Percentiles rank a stretch among this genome's conserved stretches.
Evolutionary conservation across 2,888 invertebrate genomes (phyloP).

Genomic region (Amblyjoppa proteus): DNA sequence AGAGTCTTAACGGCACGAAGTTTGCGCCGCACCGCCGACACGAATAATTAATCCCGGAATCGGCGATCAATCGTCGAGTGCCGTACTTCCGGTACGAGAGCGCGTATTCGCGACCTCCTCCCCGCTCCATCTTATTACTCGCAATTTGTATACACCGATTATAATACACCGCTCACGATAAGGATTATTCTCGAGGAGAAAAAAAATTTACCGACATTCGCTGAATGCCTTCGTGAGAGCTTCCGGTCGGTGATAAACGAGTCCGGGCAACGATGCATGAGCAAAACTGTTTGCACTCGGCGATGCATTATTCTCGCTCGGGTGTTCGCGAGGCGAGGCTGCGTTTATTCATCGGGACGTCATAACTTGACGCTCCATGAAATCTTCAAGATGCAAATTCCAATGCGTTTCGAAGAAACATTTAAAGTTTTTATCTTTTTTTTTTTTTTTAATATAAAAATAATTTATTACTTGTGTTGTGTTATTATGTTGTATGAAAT

Average conservation of each 20-base stretch:
- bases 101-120: constrained; percentile 20
- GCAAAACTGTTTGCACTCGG: constrained; percentile 39
- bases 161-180: constrained; percentile 20
- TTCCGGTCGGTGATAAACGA: constrained; percentile 48
- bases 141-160: background rate
- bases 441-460: too few species aligned
- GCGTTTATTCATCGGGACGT: background rate
- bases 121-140: background rate
- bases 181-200: constrained; percentile 47
- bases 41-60: constrained; percentile 67
- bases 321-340: constrained; percentile 15
- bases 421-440: too few species aligned
- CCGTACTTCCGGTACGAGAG: constrained; percentile 42
- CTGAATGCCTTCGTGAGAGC: constrained; percentile 52
- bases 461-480: too few species aligned
- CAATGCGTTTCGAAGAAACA: too few species aligned
- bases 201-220: constrained; percentile 40
- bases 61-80: constrained; percentile 61
- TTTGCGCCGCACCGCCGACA: constrained; percentile 42
- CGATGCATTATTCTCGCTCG: constrained; percentile 39
- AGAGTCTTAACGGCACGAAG: background rate
- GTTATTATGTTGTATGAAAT: too few species aligned
- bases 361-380: background rate
- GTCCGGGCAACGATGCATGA: constrained; percentile 59
- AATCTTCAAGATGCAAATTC: background rate